These are phyloP conservation scores for Saguinus oedipus DNA, from an alignment of 2,797 vertebrate genomes.

Conservation along the genomic window DNA sequence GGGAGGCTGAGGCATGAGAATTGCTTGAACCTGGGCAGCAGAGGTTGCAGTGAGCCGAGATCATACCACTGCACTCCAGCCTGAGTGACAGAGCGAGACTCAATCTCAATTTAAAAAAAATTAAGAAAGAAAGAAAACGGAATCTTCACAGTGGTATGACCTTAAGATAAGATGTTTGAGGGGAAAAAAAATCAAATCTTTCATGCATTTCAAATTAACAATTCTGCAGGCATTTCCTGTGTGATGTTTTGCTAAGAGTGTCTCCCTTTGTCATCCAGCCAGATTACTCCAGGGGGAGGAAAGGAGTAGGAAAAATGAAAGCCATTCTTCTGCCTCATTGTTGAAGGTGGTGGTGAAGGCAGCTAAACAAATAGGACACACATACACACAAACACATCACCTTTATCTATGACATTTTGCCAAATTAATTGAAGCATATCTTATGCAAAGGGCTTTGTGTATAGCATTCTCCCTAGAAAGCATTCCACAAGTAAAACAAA, in stretches of 20 bases:
- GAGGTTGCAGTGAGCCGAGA: too few relatives aligned
- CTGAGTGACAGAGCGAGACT: too few relatives aligned
- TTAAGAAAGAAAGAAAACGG: background rate
- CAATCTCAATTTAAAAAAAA: too few relatives aligned
- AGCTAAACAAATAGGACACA: background rate
- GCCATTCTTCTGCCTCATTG: background rate
- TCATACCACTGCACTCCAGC: too few relatives aligned
- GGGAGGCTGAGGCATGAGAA: too few relatives aligned
- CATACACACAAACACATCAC: background rate
- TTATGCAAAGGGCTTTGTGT: background rate
- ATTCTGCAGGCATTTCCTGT: constrained; percentile 36
- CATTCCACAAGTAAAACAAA: background rate
- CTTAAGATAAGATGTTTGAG: background rate
- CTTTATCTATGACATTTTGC: background rate
- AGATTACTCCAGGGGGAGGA: background rate
- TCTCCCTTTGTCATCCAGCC: background rate
- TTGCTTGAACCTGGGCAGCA: too few relatives aligned
- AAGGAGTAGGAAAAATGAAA: background rate
- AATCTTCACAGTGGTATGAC: background rate
- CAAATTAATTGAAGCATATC: background rate
- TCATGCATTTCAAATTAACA: constrained; percentile 2
- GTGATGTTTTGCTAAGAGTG: background rate
- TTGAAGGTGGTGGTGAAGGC: background rate
- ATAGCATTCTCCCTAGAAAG: background rate
- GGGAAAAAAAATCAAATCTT: background rate